Evolutionary conservation across 2,113 vertebrate species (phyloP).

Genomic region (Tyto alba): DNA sequence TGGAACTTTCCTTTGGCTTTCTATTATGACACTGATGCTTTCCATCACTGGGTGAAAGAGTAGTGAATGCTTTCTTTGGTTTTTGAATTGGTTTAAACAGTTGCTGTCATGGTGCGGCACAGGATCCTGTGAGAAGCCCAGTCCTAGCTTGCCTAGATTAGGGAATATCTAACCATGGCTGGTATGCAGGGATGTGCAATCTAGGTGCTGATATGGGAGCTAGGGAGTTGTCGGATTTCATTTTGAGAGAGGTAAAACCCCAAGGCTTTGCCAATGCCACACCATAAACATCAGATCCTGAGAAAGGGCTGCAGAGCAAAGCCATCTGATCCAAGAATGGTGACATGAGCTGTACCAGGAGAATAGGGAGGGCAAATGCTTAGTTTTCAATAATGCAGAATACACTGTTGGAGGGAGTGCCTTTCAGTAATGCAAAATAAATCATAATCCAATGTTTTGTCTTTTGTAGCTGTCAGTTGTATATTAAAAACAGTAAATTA

Average conservation of each 20-base stretch:
- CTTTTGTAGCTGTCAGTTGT: not conserved
- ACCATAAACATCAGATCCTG: not conserved
- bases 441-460: not conserved
- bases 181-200: not conserved
- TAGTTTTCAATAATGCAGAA: not conserved
- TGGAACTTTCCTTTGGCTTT: not conserved
- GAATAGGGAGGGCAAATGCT: not conserved
- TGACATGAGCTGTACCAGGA: not conserved
- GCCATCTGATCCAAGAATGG: not conserved
- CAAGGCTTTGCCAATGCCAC: not conserved
- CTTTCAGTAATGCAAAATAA: not conserved
- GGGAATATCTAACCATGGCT: not conserved
- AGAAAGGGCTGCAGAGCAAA: not conserved
- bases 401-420: not conserved
- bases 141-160: not conserved
- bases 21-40: not conserved
- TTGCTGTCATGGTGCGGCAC: not conserved
- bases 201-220: not conserved
- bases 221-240: not conserved
- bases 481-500: constrained; percentile 22
- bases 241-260: not conserved
- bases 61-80: not conserved
- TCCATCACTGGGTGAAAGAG: not conserved
- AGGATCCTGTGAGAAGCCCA: not conserved
- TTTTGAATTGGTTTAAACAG: not conserved